Evolutionary conservation across 2,888 invertebrate species (phyloP).

Genomic region (Andrena haemorrhoa): DNA sequence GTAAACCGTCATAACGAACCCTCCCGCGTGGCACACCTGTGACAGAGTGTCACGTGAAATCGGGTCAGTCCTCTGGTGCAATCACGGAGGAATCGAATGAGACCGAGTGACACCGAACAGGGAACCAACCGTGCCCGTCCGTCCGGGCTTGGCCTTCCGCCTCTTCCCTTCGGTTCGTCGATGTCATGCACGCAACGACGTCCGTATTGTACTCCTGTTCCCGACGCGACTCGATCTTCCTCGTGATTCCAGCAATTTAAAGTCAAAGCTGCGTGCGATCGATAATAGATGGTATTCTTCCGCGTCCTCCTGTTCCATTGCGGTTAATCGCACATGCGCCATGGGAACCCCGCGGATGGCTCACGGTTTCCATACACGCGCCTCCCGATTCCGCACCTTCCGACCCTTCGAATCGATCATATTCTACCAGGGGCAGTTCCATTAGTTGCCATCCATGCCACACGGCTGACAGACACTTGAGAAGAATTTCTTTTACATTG

Average conservation of each 20-base stretch:
- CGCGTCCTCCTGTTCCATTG: constrained; percentile 16
- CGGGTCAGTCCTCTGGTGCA: constrained; percentile 45
- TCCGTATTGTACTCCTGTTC: background rate
- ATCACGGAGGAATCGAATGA: constrained; percentile 31
- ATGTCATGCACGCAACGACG: background rate
- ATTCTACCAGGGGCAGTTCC: constrained; percentile 46
- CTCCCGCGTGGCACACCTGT: constrained; percentile 21
- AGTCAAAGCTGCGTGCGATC: constrained; percentile 14
- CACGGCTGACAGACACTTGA: background rate
- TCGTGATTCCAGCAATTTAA: background rate
- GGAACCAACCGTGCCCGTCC: background rate
- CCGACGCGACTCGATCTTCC: constrained; percentile 8
- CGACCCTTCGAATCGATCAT: constrained; percentile 19
- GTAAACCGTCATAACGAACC: constrained; percentile 61
- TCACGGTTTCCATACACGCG: constrained; percentile 43
- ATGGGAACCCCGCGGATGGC: constrained; percentile 31
- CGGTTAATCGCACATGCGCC: constrained; percentile 56
- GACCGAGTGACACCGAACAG: background rate
- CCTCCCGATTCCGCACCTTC: constrained; percentile 37
- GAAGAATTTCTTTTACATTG: background rate
- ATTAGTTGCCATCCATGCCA: background rate
- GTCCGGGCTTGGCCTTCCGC: background rate
- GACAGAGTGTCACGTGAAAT: constrained; percentile 51
- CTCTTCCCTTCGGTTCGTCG: background rate
- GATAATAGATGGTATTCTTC: constrained; percentile 31